Base-by-base conservation (phyloP, 2,888 invertebrate genomes). In the Eledona agricola region DNA sequence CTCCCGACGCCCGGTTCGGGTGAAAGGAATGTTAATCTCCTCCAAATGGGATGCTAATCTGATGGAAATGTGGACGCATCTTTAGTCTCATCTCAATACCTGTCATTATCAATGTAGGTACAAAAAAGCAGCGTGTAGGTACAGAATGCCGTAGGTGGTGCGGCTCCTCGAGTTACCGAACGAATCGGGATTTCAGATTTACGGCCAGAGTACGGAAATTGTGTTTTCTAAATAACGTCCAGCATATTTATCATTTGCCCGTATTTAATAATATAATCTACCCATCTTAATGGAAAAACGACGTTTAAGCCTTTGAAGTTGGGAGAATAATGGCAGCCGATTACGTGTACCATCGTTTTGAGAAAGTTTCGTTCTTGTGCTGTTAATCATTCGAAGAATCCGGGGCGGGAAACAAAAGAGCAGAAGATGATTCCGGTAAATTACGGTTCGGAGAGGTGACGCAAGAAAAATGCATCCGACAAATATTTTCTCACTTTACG, bases 11-110 rank as follows among this genome's bases (percentile, higher is more conserved):
- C 12, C n/a, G 26, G 17, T 4, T 50, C 11, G 26, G 13, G 28
- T 32, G 15, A 53, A 47, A 40, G 47, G 53, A 53, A 53, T 53
- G 38, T 53, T 53, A 53, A 53, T 53, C 53, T 47, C 13, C 26
- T 25, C 53, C 34, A 42, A 53, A 52, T 40, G 34, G 40, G 53
- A 45, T 31, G 45, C 28, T 52, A 52, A 52, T 52, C 52, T 52
- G 52, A 52, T 52, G 20, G 38, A 46, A 37, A 29, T 28, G 20
- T 47, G 12, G 35, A 20, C 37, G 37, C 47, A 47, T 47, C 47
- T 47, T 47, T 37, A 34, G 23, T 22, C 37, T 26, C 26, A 26
- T 9, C 29, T 47, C 35, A 47, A 47, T 47, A 47, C 35, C 45
- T 19, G 47, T 47, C 37, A 47, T 26, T 26, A 31, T 43, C 31